A percentile compares a stretch with the other conserved stretches of the same genome.
These are phyloP conservation scores for silkworm (Bombyx mori) DNA, from an alignment of 1,140 invertebrate species.

Conservation along the genomic window ASM3026992v2 NC_085111.1:12535501-12536000, in stretches of 20 bases:
- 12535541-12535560: background rate
- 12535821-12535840: background rate
- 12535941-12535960: too few relatives aligned
- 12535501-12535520: too few relatives aligned
- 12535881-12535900: too few relatives aligned
- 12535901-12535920: too few relatives aligned
- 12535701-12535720: slow-evolving; percentile 31
- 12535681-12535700: slow-evolving; percentile 39
- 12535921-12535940: too few relatives aligned
- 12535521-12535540: background rate
- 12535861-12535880: too few relatives aligned
- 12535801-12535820: background rate
- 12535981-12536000: too few relatives aligned
- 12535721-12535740: slow-evolving; percentile 29
- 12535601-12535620: slow-evolving; percentile 14
- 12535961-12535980: too few relatives aligned
- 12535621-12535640: slow-evolving; percentile 33
- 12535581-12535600: slow-evolving; percentile 19
- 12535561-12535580: slow-evolving; percentile 19
- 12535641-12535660: slow-evolving; percentile 57
- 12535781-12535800: background rate
- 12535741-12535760: slow-evolving; percentile 4
- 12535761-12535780: background rate
- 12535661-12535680: slow-evolving; percentile 35
- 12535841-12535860: too few relatives aligned